phyloP scores from a whole-genome alignment of 2,888 invertebrate genomes.

The Ernsta delagoae region DNA sequence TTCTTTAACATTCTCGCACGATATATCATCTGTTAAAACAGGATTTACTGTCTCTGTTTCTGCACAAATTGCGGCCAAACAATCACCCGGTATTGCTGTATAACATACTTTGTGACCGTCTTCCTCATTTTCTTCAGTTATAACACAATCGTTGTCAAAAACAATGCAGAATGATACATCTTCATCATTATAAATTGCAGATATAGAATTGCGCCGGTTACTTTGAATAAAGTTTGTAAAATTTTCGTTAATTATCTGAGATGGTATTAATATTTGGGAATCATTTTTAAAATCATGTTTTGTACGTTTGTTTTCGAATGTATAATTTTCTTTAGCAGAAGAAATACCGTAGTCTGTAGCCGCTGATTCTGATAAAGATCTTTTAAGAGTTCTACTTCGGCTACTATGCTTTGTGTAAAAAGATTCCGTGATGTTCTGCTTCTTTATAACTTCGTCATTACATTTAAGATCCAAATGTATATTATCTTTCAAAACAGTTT shows the following conservation, averaged over 20 bases:
- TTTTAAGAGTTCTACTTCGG: constrained; percentile 55
- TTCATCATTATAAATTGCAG: constrained; percentile 67
- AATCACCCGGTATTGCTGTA: constrained; percentile 60
- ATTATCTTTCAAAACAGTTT: not conserved
- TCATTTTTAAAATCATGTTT: constrained; percentile 46
- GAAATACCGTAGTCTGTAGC: constrained; percentile 39
- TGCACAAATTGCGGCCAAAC: constrained; percentile 40
- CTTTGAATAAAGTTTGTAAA: constrained; percentile 61
- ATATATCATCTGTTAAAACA: constrained; percentile 12
- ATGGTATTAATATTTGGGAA: constrained; percentile 47
- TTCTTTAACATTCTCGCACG: constrained; percentile 10
- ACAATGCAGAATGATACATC: constrained; percentile 75
- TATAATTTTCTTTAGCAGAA: constrained; percentile 19
- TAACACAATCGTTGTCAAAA: constrained; percentile 71
- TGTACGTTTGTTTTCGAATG: constrained; percentile 58
- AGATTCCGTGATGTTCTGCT: not conserved
- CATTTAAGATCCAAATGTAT: not conserved
- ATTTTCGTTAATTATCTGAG: constrained; percentile 53
- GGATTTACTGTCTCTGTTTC: constrained; percentile 18
- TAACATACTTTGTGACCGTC: constrained; percentile 63
- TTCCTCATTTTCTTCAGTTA: constrained; percentile 65
- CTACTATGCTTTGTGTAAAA: constrained; percentile 38
- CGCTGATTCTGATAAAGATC: constrained; percentile 74
- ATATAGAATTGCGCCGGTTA: constrained; percentile 73
- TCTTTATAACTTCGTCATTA: constrained; percentile 8